Conservation (phyloP, 2,888 invertebrate genomes). For the Idaea aversata region DNA sequence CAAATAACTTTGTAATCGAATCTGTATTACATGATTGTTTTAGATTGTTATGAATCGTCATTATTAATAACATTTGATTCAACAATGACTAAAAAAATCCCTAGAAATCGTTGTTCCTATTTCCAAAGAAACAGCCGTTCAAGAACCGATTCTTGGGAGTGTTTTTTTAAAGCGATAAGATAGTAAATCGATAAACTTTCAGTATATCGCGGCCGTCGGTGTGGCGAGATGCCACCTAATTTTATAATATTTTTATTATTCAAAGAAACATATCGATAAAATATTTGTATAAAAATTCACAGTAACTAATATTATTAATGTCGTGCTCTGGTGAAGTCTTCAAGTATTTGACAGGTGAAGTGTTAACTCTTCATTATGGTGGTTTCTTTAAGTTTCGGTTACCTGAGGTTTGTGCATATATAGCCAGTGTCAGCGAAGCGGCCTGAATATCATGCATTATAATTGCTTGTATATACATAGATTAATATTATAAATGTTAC, state of each 20-base stretch:
- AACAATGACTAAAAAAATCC: background rate
- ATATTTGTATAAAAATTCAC: background rate
- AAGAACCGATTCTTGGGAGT: background rate
- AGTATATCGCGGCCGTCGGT: constrained; percentile 30
- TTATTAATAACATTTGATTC: no score
- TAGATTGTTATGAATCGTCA: no score
- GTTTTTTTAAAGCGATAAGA: constrained; percentile 50
- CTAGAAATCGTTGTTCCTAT: background rate
- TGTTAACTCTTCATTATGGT: constrained; percentile 4
- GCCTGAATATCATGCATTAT: no score
- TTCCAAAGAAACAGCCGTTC: background rate
- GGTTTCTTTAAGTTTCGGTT: constrained; percentile 2
- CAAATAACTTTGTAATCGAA: no score
- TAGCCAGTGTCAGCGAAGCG: no score
- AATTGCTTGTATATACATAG: no score
- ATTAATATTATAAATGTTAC: no score
- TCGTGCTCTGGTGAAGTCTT: constrained; percentile 59
- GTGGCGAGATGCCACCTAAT: constrained; percentile 6
- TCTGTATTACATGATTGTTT: no score
- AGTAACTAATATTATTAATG: constrained; percentile 39
- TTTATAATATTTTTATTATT: background rate
- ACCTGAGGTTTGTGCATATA: no score
- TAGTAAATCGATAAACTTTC: constrained; percentile 36
- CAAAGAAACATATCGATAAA: background rate
- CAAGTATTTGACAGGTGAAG: constrained; percentile 60